Base-by-base conservation (phyloP, 2,797 vertebrate genomes). In the Microchirus variegatus region DNA sequence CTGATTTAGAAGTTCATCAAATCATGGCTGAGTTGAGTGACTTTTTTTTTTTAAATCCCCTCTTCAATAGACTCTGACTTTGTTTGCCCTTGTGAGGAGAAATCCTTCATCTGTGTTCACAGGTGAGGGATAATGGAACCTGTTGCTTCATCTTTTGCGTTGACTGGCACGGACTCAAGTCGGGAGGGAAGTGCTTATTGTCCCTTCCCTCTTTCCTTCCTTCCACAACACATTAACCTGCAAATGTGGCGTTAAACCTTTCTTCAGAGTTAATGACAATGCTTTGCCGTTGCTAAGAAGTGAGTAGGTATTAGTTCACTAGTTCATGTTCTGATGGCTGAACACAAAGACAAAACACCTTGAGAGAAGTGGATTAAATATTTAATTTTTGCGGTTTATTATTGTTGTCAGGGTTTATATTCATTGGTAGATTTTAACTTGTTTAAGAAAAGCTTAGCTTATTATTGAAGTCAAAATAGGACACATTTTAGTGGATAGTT, bases 211-310 rank as follows among this genome's bases (percentile, higher is more conserved):
- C 11, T 9, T 18, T 18, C 45, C 19, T 67, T 72, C 43, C 46
- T 42, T 75, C 65, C 52, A 71, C 68, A 81, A 77, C 51, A 68
- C 65, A 79, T 88, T 87, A 81, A 71, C 79, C 73, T 81, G 64
- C 83, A 81, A 89, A 84, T 79, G 73, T 82, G 70, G 65, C 57
- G 49, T 85, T 81, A 75, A 80, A 81, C 77, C 76, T 84, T 85
- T 78, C 65, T 80, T 70, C 56, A 61, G 26, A 77, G 67, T 80
- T 84, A 90, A 87, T 81, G 69, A 56, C 58, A 56, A 58, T 51
- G 3, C 54, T 59, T 70, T 73, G 60, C 48, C 45, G 57, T 70
- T 74, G 73, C 78, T 77, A 67, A 58, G 66, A n/a, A n/a, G n/a
- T n/a, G n/a, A n/a, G n/a, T n/a, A n/a, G n/a, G n/a, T n/a, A n/a